Evolutionary conservation across 2,113 vertebrate genomes (phyloP).

Genomic region (Poecile atricapillus): DNA sequence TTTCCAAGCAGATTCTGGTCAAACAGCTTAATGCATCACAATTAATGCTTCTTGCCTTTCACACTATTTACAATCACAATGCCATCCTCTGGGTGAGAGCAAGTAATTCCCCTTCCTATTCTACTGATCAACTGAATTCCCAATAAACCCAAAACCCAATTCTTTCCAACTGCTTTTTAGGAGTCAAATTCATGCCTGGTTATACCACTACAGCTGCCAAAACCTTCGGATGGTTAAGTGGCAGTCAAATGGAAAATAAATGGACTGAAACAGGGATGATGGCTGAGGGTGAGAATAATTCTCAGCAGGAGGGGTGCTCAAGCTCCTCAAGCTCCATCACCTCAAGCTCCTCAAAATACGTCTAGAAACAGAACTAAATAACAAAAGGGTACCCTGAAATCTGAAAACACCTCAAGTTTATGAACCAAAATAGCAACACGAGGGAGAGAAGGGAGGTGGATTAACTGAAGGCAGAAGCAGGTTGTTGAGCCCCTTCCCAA

Average conservation of each 20-base stretch:
- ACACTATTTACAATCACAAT: background rate
- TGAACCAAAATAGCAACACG: fast-evolving
- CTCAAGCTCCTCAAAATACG: background rate
- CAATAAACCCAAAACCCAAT: fast-evolving
- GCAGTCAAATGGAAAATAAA: background rate
- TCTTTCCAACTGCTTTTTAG: background rate
- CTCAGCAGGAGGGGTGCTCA: background rate
- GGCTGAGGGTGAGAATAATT: background rate
- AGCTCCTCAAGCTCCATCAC: background rate
- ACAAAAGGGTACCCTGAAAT: background rate
- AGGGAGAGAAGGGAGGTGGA: background rate
- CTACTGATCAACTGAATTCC: background rate
- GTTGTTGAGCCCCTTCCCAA: background rate
- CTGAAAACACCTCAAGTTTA: background rate
- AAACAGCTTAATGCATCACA: background rate
- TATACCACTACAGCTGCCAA: background rate
- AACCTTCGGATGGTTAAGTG: background rate
- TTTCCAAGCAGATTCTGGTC: background rate
- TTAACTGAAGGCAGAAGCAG: background rate
- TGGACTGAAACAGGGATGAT: background rate
- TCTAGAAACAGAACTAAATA: background rate
- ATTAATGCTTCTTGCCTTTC: background rate
- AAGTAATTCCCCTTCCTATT: background rate
- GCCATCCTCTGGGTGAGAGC: background rate
- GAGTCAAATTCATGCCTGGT: background rate